Base-by-base conservation (phyloP, 2,888 invertebrate genomes). In the Cryptocephalus primarius region DNA sequence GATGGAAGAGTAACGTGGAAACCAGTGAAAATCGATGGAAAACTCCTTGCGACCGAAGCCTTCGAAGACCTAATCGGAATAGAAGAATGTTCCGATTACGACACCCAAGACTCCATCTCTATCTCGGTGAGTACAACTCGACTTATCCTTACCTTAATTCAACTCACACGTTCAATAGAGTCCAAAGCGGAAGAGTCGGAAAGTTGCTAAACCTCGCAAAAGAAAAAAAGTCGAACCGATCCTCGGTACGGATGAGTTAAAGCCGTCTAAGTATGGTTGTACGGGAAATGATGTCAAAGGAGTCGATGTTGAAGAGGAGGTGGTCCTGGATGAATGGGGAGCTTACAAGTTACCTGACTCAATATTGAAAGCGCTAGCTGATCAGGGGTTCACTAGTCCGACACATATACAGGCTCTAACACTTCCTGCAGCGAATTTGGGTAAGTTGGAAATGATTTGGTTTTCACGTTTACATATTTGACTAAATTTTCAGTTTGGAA, bases 341-440 rank as follows among this genome's bases (percentile, higher is more conserved):
- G 75, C 75, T 43, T 75, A 82, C 47, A 82, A 82, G 57, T 78
- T 94, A 9, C 85, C 85, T 1, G 72, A 76, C 3, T 67, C 75
- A 2, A 77, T 96, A 46, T 64, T 92, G 33, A 77, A 75, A 59
- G 87, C 89, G 1, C 66, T 97, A 0, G 73, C 78, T 10, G 87
- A 88, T 48, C 75, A 83, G 55, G 82, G 83, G 1, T 95, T 93
- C 66, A 73, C 73, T 38, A 72, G 78, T 14, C 97, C 99, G 0
- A 97, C 96, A 0, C 78, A 82, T 58, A 97, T 99, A 61, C 97
- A 99, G 68, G 73, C 79, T 13, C 63, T 85, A 49, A 80, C 85
- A 0, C 71, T 94, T 39, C 88, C 91, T 0, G 78, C 89, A 41
- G 91, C 94, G 33, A 83, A 94, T 59, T 77, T 85, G 63, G 95